Evolutionary conservation across 2,888 invertebrate genomes (phyloP), one percentile per base, ranked within the genome.

Genomic region (Neria commutata): DNA sequence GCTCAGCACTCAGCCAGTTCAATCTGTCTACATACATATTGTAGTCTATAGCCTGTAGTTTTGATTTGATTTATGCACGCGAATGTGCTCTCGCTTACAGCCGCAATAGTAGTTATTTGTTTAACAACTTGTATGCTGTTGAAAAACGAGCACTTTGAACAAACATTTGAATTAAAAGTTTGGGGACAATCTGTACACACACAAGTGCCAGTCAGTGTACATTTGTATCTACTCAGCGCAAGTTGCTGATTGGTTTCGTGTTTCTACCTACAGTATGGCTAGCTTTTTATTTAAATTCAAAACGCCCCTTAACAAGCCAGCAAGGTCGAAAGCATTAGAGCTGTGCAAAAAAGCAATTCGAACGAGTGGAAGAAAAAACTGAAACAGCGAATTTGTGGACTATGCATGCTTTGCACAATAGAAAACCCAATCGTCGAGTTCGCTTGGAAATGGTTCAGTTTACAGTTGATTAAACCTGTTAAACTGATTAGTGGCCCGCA

Each of bases 311-410:
- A 72, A 71, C 68, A 56, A 71, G 67, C 55, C 42, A 55, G 26
- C 72, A 71, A 71, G 71, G 71, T 72, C 69, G 52, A 60, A 71
- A 54, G 56, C 34, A 68, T 68, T 66, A 60, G 67, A 58, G 54
- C 58, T 61, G 67, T 66, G 67, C 67, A 62, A 70, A 70, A 71
- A 64, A 42, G 21, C n/a, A n/a, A n/a, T n/a, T 17, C 21, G 19
- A 42, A 42, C 42, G 21, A 42, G 5, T 14, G n/a, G n/a, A 37
- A 37, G n/a, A 37, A 37, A 37, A 14, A n/a, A 37, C n/a, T 14
- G 8, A 37, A 26, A 48, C 5, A 24, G 11, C 8, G 14, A 29
- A 50, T 33, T 10, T 17, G 19, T 17, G 14, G 14, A 21, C 8
- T 46, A 21, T 46, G 6, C 14, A 10, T 16, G 14, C 17, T 14